Base-by-base conservation (phyloP, 2,888 invertebrate species). In the Diploptera punctata region DNA sequence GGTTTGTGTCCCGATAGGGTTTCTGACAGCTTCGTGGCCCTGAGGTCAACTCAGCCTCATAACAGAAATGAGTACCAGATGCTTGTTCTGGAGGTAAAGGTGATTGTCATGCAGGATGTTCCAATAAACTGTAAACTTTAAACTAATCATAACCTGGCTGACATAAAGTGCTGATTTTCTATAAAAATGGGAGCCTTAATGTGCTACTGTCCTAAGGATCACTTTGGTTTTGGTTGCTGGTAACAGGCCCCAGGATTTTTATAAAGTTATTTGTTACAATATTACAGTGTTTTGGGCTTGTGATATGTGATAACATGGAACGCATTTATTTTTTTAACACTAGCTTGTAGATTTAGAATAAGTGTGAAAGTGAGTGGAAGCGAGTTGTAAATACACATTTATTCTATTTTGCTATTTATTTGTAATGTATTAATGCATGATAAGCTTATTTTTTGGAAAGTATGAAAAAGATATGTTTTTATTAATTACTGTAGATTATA, bases 341-440 rank as follows among this genome's bases (percentile, higher is more conserved):
- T 47, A 65, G 65, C 43, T 44, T n/a, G 18, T 65, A 65, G 65
- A 16, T 38, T 19, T 65, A 65, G 65, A 65, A 31, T 67, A 67
- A 29, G 44, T 67, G 52, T 67, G 67, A 26, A 18, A 67, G 33
- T 38, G 33, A 43, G 24, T 57, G 60, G 26, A 19, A 29, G 43
- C n/a, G n/a, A n/a, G n/a, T 43, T 57, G 60, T 69, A 69, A 57
- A 57, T 69, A 67, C 43, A 38, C 38, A n/a, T n/a, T 69, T 69
- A 38, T 69, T 69, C 57, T 69, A 69, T 69, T 69, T 69, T 69
- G 57, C 60, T 69, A 68, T 68, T 68, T 57, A 69, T 69, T 60
- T 54, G 69, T 69, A 69, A 47, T 57, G 29, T 57, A 57, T 7
- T n/a, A 65, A 68, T 68, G 68, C 68, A 68, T 68, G 68, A 54